Evolutionary conservation across 2,113 vertebrate genomes (phyloP), one percentile per base, ranked within the genome.

Genomic region (Alouatta palliata): DNA sequence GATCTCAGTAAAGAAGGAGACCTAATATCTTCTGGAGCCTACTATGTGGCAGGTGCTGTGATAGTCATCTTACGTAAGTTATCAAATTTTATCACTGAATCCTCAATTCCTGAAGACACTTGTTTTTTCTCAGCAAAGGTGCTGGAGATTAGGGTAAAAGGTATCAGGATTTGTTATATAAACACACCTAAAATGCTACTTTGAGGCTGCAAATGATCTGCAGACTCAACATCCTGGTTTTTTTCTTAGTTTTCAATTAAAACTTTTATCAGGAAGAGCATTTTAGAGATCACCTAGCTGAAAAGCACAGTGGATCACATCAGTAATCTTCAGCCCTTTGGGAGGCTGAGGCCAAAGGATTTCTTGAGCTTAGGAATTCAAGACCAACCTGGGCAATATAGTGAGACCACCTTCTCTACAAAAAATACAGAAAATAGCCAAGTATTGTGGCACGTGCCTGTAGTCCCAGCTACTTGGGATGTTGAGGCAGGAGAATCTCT

Each of bases 181-280:
- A 94, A 70, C 35, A 85, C 5, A 92, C 7, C 86, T 90, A 87
- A 94, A 96, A 93, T 77, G 89, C 35, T 92, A 82, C 35, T 47
- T 43, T n/a, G 6, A 4, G 4, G 25, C n/a, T 64, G 35, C 32
- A 96, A 77, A 64, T 82, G 2, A 80, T n/a, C 54, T 52, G 17
- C 23, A 90, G 2, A 77, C 21, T 93, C 45, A 82, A 92, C 91
- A 88, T 68, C 11, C 25, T 89, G 35, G 30, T 19, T 35, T 58
- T 30, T 93, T 84, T 35, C 45, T 84, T 90, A 6, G 12, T 86
- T 76, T 95, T 94, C 66, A 89, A 81, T 25, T 81, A 89, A 89
- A 23, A 90, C 10, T 40, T 71, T 77, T 71, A 87, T 14, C 35
- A 43, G 73, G 7, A 92, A 87, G 61, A 82, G 13, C 20, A 82